These are phyloP conservation scores for Papilio machaon DNA, from an alignment of 1,140 invertebrate species.

Conservation along the genomic window DNA sequence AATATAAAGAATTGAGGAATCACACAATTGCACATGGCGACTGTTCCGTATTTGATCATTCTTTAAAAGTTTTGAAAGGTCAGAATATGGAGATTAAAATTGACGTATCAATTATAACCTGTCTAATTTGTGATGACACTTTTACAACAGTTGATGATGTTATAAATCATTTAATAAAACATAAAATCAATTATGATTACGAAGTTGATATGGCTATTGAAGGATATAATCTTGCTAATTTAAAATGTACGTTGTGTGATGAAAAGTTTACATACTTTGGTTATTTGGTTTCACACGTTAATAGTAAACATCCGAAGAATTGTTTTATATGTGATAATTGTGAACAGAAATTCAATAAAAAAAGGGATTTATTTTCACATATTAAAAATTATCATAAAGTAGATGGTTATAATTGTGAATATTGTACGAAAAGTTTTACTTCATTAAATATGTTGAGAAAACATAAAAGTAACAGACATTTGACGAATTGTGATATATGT, in stretches of 20 bases:
- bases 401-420: conserved; percentile 70
- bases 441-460: conserved; percentile 73
- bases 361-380: conserved; percentile 72
- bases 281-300: conserved; percentile 72
- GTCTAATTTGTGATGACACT: conserved; percentile 64
- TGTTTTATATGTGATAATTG: conserved; percentile 72
- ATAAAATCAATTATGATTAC: conserved; percentile 65
- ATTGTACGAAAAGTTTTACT: conserved; percentile 64
- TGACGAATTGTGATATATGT: conserved; percentile 68
- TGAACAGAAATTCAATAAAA: conserved; percentile 75
- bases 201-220: conserved; percentile 72
- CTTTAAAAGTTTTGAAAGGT: conserved; percentile 69
- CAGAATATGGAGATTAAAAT: conserved; percentile 77
- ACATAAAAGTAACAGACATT: conserved; percentile 69
- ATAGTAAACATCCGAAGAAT: conserved; percentile 72
- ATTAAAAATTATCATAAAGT: conserved; percentile 76
- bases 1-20: conserved; percentile 62
- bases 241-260: conserved; percentile 61
- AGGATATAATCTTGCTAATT: conserved; percentile 64
- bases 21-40: conserved; percentile 70
- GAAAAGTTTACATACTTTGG: conserved; percentile 74
- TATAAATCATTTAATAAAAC: conserved; percentile 65
- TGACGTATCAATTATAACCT: conserved; percentile 65
- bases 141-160: conserved; percentile 58
- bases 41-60: conserved; percentile 68